A percentile compares a stretch with the other conserved stretches of the same genome.
Conservation (phyloP, 2,888 invertebrate species). For the Zonitis immaculata region DNA sequence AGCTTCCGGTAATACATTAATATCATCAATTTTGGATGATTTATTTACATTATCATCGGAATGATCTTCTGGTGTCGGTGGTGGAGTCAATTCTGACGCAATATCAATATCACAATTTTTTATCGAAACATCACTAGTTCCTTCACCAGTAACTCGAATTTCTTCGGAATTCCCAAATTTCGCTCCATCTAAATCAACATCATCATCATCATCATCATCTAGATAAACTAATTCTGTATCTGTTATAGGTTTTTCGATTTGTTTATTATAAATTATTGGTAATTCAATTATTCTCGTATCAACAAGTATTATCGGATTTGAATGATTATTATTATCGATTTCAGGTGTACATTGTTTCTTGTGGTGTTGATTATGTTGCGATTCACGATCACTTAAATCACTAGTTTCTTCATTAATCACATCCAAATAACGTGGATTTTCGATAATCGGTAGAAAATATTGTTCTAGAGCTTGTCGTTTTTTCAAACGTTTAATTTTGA, state of each 20-base stretch:
- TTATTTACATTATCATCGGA: slow-evolving; percentile 1
- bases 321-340: slow-evolving; percentile 16
- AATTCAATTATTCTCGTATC: slow-evolving; percentile 53
- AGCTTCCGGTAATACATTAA: not conserved
- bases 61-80: slow-evolving; percentile 37
- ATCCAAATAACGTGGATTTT: slow-evolving; percentile 65
- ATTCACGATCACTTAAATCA: slow-evolving; percentile 55
- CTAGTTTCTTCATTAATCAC: slow-evolving; percentile 76
- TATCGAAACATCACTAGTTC: not conserved
- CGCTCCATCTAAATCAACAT: too few species aligned
- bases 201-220: too few species aligned
- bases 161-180: too few species aligned
- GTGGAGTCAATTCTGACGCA: slow-evolving; percentile 39
- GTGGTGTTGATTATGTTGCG: slow-evolving; percentile 24
- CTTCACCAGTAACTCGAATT: not conserved
- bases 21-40: slow-evolving; percentile 14
- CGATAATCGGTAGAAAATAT: slow-evolving; percentile 55
- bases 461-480: slow-evolving; percentile 55
- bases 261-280: slow-evolving; percentile 49
- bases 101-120: slow-evolving; percentile 8
- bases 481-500: slow-evolving; percentile 49
- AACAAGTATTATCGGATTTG: slow-evolving; percentile 49
- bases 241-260: slow-evolving; percentile 26
- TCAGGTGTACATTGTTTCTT: slow-evolving; percentile 37
- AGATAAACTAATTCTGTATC: slow-evolving; percentile 67